A percentile compares a stretch with the other conserved stretches of the same genome.
phyloP scores from a whole-genome alignment of 2,888 invertebrate species.

The Eupithecia centaureata region DNA sequence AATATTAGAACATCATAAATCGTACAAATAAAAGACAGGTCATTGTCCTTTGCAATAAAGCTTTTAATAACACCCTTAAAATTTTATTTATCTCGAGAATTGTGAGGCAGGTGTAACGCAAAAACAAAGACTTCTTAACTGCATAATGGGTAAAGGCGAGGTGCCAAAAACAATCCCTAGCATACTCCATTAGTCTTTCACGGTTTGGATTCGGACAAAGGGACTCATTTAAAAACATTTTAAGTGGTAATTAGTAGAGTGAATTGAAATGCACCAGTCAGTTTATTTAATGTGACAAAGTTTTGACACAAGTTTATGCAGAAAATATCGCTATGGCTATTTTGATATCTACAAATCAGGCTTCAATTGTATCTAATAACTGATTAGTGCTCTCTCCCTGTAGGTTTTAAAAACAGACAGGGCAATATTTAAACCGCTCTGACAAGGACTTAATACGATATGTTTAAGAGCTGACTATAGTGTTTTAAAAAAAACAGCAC shows the following conservation, averaged over 20 bases:
- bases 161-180: constrained; percentile 23
- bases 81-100: constrained; percentile 23
- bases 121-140: constrained; percentile 10
- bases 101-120: constrained; percentile 17
- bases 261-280: not conserved
- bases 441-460: too few relatives aligned
- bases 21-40: constrained; percentile 1
- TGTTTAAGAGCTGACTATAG: too few relatives aligned
- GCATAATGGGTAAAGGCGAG: constrained; percentile 13
- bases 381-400: too few relatives aligned
- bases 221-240: constrained; percentile 11
- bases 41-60: constrained; percentile 4
- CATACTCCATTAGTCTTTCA: constrained; percentile 16
- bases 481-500: too few relatives aligned
- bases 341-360: not conserved
- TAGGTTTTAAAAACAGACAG: too few relatives aligned
- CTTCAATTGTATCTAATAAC: too few relatives aligned
- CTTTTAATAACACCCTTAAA: constrained; percentile 1
- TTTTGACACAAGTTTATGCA: not conserved
- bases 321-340: not conserved
- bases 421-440: too few relatives aligned
- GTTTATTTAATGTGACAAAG: not conserved
- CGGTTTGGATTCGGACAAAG: constrained; percentile 12
- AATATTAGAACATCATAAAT: not conserved
- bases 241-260: constrained; percentile 15